Percentiles rank a stretch among this genome's conserved stretches.
phyloP scores from a whole-genome alignment of 1,140 invertebrate genomes.

The Apis cerana region DNA sequence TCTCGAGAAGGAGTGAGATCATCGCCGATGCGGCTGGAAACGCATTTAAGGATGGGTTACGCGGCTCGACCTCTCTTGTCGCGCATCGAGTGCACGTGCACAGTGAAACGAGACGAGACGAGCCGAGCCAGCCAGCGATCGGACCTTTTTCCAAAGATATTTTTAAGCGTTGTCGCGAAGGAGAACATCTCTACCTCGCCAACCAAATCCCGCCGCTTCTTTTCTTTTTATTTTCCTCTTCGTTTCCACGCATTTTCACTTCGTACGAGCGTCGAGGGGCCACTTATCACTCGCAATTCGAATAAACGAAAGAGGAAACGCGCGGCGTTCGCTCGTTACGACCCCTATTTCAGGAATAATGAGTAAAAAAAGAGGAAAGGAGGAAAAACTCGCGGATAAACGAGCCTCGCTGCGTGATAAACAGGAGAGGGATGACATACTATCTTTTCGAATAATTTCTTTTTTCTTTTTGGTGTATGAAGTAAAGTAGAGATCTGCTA shows the following conservation, averaged over 20 bases:
- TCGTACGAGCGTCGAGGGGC: background rate
- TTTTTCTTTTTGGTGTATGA: too few relatives aligned
- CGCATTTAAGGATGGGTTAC: conserved; percentile 49
- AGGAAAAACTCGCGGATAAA: conserved; percentile 48
- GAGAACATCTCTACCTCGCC: background rate
- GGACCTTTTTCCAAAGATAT: conserved; percentile 14
- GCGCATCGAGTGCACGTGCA: conserved; percentile 17
- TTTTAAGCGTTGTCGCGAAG: conserved; percentile 35
- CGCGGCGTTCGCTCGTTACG: background rate
- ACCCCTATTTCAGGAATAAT: too few relatives aligned
- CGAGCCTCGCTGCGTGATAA: conserved; percentile 43
- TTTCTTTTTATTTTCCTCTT: too few relatives aligned
- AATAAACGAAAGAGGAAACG: background rate
- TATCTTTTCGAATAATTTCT: background rate
- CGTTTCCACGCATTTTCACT: too few relatives aligned
- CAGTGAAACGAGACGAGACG: background rate
- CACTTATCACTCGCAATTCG: background rate
- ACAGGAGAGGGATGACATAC: conserved; percentile 44
- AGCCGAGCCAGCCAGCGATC: conserved; percentile 30
- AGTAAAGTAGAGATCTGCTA: too few relatives aligned
- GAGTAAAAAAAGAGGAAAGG: too few relatives aligned
- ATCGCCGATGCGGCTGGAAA: conserved; percentile 14
- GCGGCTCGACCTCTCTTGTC: conserved; percentile 44
- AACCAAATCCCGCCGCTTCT: too few relatives aligned
- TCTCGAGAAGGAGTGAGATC: conserved; percentile 35